phyloP scores from a whole-genome alignment of 2,888 invertebrate species.

The Agonopterix alstromeriana region DNA sequence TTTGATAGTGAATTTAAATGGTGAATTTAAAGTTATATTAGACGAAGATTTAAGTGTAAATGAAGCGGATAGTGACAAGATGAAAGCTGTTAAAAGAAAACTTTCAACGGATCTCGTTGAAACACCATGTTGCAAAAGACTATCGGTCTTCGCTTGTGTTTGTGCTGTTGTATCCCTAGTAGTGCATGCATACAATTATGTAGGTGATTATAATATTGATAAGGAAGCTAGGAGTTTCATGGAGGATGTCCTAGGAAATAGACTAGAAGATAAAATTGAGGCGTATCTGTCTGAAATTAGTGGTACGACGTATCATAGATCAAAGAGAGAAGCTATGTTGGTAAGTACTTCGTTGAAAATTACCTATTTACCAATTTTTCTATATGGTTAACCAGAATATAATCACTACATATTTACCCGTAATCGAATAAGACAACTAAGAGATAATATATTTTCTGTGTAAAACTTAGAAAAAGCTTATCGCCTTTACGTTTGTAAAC shows the following conservation, averaged over 20 bases:
- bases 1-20: background rate
- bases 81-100: constrained; percentile 11
- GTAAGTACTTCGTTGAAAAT: constrained; percentile 26
- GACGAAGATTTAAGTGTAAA: background rate
- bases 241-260: constrained; percentile 40
- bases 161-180: constrained; percentile 56
- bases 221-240: constrained; percentile 29
- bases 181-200: constrained; percentile 50
- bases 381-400: no score
- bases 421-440: no score
- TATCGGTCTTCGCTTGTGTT: constrained; percentile 50
- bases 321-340: constrained; percentile 62
- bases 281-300: constrained; percentile 27
- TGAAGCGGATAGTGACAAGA: background rate
- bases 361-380: no score
- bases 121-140: constrained; percentile 38
- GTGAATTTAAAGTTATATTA: background rate
- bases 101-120: constrained; percentile 17
- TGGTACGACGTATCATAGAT: constrained; percentile 26
- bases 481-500: no score
- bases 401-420: no score
- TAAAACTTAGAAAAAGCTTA: no score
- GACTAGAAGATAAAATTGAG: constrained; percentile 46
- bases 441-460: no score
- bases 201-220: constrained; percentile 29